Evolutionary conservation across 2,113 vertebrate species (phyloP), one percentile per base, ranked within the genome.

Genomic region (Corydoras maculifer): DNA sequence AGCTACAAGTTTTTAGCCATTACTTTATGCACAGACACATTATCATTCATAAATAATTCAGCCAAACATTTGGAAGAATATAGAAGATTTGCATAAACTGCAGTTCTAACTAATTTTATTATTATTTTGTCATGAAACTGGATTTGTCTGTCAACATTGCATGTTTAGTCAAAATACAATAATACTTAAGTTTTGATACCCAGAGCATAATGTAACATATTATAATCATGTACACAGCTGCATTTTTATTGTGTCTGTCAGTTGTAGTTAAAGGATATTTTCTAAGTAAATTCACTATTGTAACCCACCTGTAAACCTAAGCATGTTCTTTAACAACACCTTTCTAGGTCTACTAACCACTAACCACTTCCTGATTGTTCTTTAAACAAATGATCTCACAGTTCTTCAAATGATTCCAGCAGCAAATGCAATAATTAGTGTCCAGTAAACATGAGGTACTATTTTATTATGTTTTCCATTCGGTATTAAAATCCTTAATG

Each of bases 301-400:
- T 51, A 51, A 62, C 9, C 58, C 67, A 32, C 60, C 64, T 75
- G 68, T 68, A 51, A 68, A 54, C 13, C 13, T 29, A 15, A 9
- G 53, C 30, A 31, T 65, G 4, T 51, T 12, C 55, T 49, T 11
- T 25, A 63, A 55, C 62, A 61, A 68, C 35, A 32, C 11, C 10
- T 35, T 70, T 29, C 13, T 53, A 69, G 50, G 55, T 15, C 9
- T 53, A 32, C 12, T 43, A 13, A 70, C 53, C 49, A 18, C 73
- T 55, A 76, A 76, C 51, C 48, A 50, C 65, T 76, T 82, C 75
- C 74, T 70, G 51, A 60, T 71, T 57, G 48, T 25, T 32, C 59
- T 32, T 18, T 57, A 48, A 63, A 43, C 14, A 66, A 73, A 77
- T 77, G 71, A 82, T 15, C 65, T 77, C 65, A 76, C 66, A 62